Evolutionary conservation across 2,888 invertebrate species (phyloP), one percentile per base, ranked within the genome.

Genomic region (Creontiades dilutus): DNA sequence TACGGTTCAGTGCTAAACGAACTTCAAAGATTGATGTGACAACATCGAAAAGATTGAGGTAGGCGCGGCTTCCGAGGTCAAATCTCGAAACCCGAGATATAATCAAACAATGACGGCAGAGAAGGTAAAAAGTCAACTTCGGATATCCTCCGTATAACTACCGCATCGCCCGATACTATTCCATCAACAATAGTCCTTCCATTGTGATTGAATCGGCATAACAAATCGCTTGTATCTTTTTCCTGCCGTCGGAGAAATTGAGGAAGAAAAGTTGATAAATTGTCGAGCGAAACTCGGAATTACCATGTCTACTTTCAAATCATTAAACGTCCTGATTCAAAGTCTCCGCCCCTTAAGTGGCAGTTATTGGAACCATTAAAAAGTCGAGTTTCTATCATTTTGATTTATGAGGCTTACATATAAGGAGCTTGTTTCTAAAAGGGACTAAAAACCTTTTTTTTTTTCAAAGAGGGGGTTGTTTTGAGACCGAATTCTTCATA

Each of bases 181-280:
- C 37, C 37, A 2, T 37, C 37, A 2, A 37, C 37, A 37, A 37
- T 37, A 7, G 37, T 52, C 52, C 14, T 52, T n/a, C 61, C 61
- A 68, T 68, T 68, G 68, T 5, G 68, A 23, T 23, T 0, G 68
- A 68, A 68, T 68, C 23, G 2, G 68, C 68, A 68, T 68, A 23
- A 68, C 68, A 68, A 68, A 68, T 68, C 3, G 19, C 52, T 52
- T 52, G 48, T 61, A 9, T 23, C 23, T 68, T 19, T 27, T 68
- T 68, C 23, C 68, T 68, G 37, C 37, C 68, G 23, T 68, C 13
- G 68, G 68, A 68, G 68, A 23, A 68, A 68, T 23, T n/a, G 68
- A 68, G 27, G 27, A 68, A 68, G 61, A 7, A 68, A 23, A 68
- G 23, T 23, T 19, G 19, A 12, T 68, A 4, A 23, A 52, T 16